phyloP scores from a whole-genome alignment of 2,113 vertebrate genomes.

The Nettapus auritus region DNA sequence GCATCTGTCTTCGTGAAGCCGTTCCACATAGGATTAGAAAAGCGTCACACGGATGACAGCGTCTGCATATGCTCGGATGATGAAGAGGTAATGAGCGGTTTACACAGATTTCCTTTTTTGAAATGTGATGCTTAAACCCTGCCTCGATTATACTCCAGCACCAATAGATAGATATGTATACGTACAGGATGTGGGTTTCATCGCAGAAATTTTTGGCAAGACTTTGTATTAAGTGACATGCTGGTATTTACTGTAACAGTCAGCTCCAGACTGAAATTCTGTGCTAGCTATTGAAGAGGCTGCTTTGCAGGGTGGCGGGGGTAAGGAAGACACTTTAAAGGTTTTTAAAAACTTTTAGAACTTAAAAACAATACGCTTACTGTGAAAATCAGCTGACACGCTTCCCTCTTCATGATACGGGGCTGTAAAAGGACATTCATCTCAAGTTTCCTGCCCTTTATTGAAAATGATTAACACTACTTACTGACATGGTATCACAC shows the following conservation, averaged over 20 bases:
- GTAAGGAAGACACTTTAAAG: not conserved
- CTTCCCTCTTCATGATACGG: not conserved
- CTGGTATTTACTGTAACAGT: constrained; percentile 27
- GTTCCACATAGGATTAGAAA: not conserved
- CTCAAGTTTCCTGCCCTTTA: not conserved
- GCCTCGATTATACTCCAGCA: not conserved
- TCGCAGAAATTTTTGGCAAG: not conserved
- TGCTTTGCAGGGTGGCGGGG: not conserved
- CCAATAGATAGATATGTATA: not conserved
- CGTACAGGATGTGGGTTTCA: not conserved
- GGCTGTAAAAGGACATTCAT: not conserved
- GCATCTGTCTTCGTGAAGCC: not conserved
- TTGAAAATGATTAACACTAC: not conserved
- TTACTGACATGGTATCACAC: not conserved
- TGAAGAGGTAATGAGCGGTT: constrained; percentile 19
- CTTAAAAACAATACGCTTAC: not conserved
- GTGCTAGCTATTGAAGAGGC: not conserved
- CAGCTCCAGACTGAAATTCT: not conserved
- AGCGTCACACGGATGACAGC: constrained; percentile 4
- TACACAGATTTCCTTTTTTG: not conserved
- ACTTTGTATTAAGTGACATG: not conserved
- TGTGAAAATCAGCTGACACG: not conserved
- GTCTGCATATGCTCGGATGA: constrained; percentile 19
- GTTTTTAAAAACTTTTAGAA: not conserved
- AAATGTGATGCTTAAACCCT: not conserved